Evolutionary conservation across 2,888 invertebrate species (phyloP).

Genomic region (Schizaphis graminum): DNA sequence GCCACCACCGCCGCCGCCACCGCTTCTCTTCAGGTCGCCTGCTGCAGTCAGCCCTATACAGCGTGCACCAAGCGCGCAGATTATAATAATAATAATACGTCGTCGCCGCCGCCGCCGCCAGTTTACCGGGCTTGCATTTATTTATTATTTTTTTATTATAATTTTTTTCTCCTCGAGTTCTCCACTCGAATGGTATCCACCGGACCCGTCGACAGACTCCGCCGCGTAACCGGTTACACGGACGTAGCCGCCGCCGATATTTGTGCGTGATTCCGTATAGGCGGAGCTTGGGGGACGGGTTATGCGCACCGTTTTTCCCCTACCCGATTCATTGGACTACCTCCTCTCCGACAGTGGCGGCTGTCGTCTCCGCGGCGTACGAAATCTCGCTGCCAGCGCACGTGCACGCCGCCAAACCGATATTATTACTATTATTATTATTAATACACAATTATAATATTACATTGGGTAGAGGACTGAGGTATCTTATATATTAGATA

Average conservation of each 20-base stretch:
- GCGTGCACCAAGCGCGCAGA: slow-evolving; percentile 13
- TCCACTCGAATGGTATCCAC: slow-evolving; percentile 26
- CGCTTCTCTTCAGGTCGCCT: background rate
- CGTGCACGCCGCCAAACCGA: slow-evolving; percentile 31
- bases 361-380: slow-evolving; percentile 27
- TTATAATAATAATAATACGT: slow-evolving; percentile 25
- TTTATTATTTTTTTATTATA: slow-evolving; percentile 34
- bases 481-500: background rate
- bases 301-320: slow-evolving; percentile 63
- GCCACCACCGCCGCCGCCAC: background rate
- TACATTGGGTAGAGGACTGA: background rate
- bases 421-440: background rate
- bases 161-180: slow-evolving; percentile 7
- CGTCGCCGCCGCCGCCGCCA: background rate
- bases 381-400: slow-evolving; percentile 44
- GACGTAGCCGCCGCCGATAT: slow-evolving; percentile 21
- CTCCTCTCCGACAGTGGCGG: slow-evolving; percentile 52
- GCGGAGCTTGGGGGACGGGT: slow-evolving; percentile 65
- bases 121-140: slow-evolving; percentile 19
- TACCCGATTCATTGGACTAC: slow-evolving; percentile 55
- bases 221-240: slow-evolving; percentile 60
- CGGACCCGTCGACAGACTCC: slow-evolving; percentile 53
- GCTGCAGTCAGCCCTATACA: slow-evolving; percentile 9
- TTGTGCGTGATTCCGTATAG: slow-evolving; percentile 23
- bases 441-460: background rate